Evolutionary conservation across 2,113 vertebrate genomes (phyloP).

Genomic region (Perognathus longimembris): DNA sequence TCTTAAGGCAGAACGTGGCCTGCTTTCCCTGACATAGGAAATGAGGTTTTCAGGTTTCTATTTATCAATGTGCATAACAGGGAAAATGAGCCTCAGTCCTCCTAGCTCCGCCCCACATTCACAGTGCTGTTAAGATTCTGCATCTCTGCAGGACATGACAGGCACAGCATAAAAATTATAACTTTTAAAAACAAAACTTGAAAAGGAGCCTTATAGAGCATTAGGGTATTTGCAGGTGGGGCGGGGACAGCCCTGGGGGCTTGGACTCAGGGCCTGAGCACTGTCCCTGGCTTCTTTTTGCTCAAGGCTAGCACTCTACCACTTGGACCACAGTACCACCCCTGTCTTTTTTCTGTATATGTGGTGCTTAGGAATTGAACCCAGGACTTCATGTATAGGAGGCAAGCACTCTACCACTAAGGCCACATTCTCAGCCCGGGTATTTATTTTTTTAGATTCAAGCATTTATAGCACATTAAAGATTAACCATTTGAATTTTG

Average conservation of each 20-base stretch:
- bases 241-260: too few species aligned
- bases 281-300: too few species aligned
- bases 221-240: conserved; percentile 82
- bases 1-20: conserved; percentile 16
- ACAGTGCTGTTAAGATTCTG: conserved; percentile 40
- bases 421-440: too few species aligned
- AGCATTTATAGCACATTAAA: conserved; percentile 80
- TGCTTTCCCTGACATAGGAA: conserved; percentile 18
- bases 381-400: too few species aligned
- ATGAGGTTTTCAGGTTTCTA: conserved; percentile 32
- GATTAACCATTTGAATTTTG: conserved; percentile 82
- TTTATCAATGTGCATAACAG: conserved; percentile 42
- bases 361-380: too few species aligned
- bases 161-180: conserved; percentile 67
- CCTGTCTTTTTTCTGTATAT: too few species aligned
- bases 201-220: conserved; percentile 74
- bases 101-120: neutral
- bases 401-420: too few species aligned
- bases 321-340: too few species aligned
- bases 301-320: too few species aligned
- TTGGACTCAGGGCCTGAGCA: too few species aligned
- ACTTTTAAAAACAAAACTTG: conserved; percentile 77
- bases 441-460: conserved; percentile 83
- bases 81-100: conserved; percentile 39
- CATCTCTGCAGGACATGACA: conserved; percentile 66